phyloP scores from a whole-genome alignment of 2,888 invertebrate genomes.

The Labia minor region DNA sequence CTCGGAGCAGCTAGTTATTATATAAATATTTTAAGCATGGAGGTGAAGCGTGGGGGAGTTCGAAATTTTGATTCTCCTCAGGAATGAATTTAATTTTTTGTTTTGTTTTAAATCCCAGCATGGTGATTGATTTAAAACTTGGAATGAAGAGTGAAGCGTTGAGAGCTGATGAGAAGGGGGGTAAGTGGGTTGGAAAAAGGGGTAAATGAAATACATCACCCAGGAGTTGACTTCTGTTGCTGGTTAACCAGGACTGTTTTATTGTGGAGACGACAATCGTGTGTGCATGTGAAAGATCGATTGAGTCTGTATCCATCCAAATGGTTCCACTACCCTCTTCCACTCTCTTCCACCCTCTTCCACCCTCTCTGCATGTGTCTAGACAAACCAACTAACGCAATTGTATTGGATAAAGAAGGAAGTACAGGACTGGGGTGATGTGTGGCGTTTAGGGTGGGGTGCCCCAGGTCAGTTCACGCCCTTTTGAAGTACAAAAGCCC shows the following conservation, averaged over 20 bases:
- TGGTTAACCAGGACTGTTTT: background rate
- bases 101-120: too few relatives aligned
- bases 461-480: slow-evolving; percentile 13
- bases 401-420: background rate
- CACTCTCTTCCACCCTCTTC: background rate
- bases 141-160: too few relatives aligned
- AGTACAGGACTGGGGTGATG: background rate
- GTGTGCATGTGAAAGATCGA: background rate
- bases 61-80: too few relatives aligned
- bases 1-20: too few relatives aligned
- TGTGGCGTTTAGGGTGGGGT: background rate
- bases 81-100: too few relatives aligned
- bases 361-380: background rate
- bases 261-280: background rate
- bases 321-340: too few relatives aligned
- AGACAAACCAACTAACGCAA: slow-evolving; percentile 13
- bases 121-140: too few relatives aligned
- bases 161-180: too few relatives aligned
- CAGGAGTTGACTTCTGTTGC: background rate
- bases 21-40: too few relatives aligned
- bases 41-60: too few relatives aligned
- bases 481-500: slow-evolving; percentile 1
- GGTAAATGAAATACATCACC: too few relatives aligned
- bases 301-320: background rate
- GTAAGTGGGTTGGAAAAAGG: too few relatives aligned